These are phyloP conservation scores for Hystrix brachyura DNA, from an alignment of 2,113 vertebrate genomes.

Conservation along the genomic window DNA sequence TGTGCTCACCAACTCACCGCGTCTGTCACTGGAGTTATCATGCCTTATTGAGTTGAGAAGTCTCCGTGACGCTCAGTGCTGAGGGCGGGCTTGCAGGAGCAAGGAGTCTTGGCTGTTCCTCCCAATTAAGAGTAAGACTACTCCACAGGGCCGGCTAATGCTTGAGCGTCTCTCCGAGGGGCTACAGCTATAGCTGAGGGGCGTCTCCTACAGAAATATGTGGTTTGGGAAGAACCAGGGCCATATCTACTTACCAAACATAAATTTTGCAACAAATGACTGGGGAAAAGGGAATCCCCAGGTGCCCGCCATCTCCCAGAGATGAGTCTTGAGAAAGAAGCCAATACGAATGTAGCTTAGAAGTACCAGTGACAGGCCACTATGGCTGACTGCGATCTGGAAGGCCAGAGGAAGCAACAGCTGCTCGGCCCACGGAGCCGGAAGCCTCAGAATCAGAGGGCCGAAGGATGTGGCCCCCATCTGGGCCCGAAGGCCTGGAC, in stretches of 20 bases:
- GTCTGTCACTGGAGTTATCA: neutral
- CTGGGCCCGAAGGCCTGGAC: neutral
- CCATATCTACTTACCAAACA: neutral
- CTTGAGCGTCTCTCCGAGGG: constrained; percentile 1
- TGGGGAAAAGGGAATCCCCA: neutral
- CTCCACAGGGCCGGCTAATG: neutral
- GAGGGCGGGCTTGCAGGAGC: constrained; percentile 1
- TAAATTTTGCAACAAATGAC: neutral
- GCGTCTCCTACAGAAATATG: neutral
- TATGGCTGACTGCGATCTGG: too few species aligned
- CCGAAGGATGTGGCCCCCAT: neutral
- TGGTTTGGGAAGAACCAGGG: neutral
- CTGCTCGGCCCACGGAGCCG: neutral
- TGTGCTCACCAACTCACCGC: neutral
- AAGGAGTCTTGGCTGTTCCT: neutral
- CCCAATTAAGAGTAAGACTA: neutral
- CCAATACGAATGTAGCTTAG: neutral
- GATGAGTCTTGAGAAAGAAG: neutral
- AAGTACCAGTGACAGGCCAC: neutral
- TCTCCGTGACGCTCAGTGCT: neutral
- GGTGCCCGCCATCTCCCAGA: neutral
- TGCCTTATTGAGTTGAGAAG: constrained; percentile 44
- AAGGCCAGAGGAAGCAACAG: neutral
- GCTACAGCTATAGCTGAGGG: neutral
- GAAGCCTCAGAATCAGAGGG: neutral